Evolutionary conservation across 1,140 invertebrate species (phyloP).

Genomic region (Macrobrachium rosenbergii): DNA sequence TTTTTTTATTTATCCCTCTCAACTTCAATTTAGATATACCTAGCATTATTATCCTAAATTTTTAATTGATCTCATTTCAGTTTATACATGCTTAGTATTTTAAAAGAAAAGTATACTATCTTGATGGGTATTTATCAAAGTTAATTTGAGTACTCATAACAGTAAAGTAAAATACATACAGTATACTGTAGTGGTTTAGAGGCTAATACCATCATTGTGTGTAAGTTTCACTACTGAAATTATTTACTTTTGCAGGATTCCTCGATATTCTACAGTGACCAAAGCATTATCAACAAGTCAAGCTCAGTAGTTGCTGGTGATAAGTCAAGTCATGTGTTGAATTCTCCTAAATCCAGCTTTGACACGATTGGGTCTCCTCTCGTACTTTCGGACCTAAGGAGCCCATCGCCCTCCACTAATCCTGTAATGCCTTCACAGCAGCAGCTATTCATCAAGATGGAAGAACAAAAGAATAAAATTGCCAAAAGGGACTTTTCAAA

Average conservation of each 20-base stretch:
- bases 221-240: neutral
- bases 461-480: slow-evolving; percentile 5
- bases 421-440: neutral
- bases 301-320: slow-evolving; percentile 16
- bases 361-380: slow-evolving; percentile 8
- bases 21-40: too few species aligned
- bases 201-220: too few species aligned
- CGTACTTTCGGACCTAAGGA: slow-evolving; percentile 38
- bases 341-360: slow-evolving; percentile 1
- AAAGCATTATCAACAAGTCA: slow-evolving; percentile 42
- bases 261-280: slow-evolving; percentile 41
- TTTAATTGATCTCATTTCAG: too few species aligned
- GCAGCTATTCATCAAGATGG: slow-evolving; percentile 10
- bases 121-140: too few species aligned
- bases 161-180: too few species aligned
- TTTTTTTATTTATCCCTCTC: too few species aligned
- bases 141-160: too few species aligned
- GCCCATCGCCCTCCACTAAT: slow-evolving; percentile 20
- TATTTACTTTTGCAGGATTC: slow-evolving; percentile 26
- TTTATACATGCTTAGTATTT: too few species aligned
- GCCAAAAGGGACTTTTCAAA: neutral
- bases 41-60: too few species aligned
- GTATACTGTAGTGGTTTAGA: too few species aligned
- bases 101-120: too few species aligned
- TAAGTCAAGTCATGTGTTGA: neutral